Evolutionary conservation across 2,888 invertebrate genomes (phyloP), one percentile per base, ranked within the genome.

Genomic region (Metellina segmentata): DNA sequence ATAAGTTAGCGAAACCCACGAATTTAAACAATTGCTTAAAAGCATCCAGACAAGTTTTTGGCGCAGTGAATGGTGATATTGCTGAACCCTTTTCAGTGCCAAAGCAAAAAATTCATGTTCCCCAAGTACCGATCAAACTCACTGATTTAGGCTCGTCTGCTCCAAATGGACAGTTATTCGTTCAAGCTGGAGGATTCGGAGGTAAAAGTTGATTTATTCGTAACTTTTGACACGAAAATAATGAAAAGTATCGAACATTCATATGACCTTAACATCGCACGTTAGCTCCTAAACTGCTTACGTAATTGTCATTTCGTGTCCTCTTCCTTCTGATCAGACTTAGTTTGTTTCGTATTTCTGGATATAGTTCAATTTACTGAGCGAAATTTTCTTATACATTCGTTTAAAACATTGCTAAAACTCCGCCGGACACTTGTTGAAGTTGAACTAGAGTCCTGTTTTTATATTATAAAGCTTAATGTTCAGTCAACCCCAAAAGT

Each of bases 111-210:
- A 78, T 82, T 5, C 78, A 71, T 74, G 48, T 91, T 8, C 91
- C 88, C 11, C n/a, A 70, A n/a, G 49, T 70, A 9, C 89, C 93
- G 13, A 71, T 51, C 7, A 93, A 77, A 85, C 48, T 83, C n/a
- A 91, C 89, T 1, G 34, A 71, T 11, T 53, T 93, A 34, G 77
- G 86, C 8, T 20, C 70, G 11, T 49, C 70, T 74, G 79, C 81
- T 16, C 91, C 89, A 19, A 91, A 81, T 49, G 89, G 89, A 13
- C 85, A 91, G 61, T 77, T 93, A 75, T 78, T 85, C 53, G 91
- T 70, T 19, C 85, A 79, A 34, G 81, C 93, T 4, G 91, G 85
- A 52, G 89, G 89, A 77, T 19, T 91, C 82, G 91, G 91, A 82
- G 83, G 92, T 92, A 87, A 85, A n/a, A 74, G 34, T 48, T 52